Conservation (phyloP, 2,797 vertebrate species). For the Tympanoctomys barrerae region DNA sequence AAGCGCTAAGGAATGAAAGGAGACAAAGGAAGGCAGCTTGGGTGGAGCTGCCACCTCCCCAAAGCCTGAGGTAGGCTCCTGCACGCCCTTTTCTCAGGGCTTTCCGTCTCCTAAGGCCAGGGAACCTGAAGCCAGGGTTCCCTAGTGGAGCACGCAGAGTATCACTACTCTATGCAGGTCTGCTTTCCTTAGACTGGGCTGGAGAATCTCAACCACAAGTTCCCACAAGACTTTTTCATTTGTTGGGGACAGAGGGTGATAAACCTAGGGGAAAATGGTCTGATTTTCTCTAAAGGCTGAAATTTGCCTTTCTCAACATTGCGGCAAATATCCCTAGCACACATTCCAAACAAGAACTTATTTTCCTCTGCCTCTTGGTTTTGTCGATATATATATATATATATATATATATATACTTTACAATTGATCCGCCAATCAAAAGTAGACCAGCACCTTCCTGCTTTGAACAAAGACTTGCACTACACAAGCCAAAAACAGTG, state of each 20-base stretch:
- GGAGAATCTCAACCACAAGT: background rate
- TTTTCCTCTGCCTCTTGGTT: background rate
- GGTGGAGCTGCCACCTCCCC: background rate
- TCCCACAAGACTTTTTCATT: background rate
- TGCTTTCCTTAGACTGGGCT: background rate
- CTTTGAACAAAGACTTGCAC: background rate
- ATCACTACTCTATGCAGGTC: background rate
- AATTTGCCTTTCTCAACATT: background rate
- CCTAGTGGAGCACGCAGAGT: background rate
- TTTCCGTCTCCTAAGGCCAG: background rate
- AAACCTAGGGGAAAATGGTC: background rate
- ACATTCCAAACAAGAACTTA: background rate
- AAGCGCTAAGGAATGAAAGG: background rate
- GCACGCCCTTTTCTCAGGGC: background rate
- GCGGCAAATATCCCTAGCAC: background rate
- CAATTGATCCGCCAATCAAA: background rate
- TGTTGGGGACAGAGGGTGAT: background rate
- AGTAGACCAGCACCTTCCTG: background rate
- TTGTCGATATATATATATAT: background rate
- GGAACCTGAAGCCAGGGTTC: background rate
- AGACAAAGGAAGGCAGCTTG: background rate
- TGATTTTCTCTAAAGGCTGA: constrained; percentile 26
- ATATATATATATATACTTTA: background rate
- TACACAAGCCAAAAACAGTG: background rate
- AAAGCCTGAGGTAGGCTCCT: background rate